Evolutionary conservation across 2,888 invertebrate genomes (phyloP).

Genomic region (Diplolepis rosae): DNA sequence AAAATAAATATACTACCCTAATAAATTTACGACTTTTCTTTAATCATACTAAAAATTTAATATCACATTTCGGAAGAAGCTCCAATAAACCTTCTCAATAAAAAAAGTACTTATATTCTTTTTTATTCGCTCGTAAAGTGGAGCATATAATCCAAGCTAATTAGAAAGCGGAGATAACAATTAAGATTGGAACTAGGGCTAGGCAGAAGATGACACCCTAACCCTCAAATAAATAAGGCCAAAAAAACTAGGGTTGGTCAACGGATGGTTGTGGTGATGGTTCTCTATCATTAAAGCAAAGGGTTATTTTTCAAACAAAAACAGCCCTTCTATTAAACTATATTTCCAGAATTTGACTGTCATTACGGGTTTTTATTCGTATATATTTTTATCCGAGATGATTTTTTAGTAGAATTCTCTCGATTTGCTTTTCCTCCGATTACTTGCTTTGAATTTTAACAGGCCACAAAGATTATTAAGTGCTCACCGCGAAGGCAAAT

Average conservation of each 20-base stretch:
- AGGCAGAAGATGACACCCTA: constrained; percentile 23
- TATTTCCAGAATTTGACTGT: neutral
- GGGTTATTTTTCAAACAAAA: constrained; percentile 54
- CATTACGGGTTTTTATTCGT: constrained; percentile 26
- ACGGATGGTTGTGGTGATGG: constrained; percentile 56
- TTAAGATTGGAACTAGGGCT: constrained; percentile 37
- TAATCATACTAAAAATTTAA: constrained; percentile 3
- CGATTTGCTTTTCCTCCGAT: constrained; percentile 35
- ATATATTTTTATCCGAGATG: neutral
- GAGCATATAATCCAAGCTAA: constrained; percentile 60
- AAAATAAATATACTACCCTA: too few relatives aligned
- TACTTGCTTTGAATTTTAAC: constrained; percentile 44
- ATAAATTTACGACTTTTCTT: neutral
- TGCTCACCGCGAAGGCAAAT: constrained; percentile 41
- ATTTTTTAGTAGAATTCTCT: constrained; percentile 31
- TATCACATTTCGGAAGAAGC: neutral
- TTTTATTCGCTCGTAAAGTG: constrained; percentile 59
- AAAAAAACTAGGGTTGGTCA: constrained; percentile 35
- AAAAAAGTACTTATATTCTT: neutral
- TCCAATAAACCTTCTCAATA: neutral
- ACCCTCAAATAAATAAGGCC: neutral
- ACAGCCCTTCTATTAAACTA: constrained; percentile 38
- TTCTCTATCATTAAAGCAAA: constrained; percentile 59
- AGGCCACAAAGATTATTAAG: constrained; percentile 45
- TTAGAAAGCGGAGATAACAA: constrained; percentile 56